phyloP scores from a whole-genome alignment of 2,888 invertebrate genomes.

The Conomelus anceps region DNA sequence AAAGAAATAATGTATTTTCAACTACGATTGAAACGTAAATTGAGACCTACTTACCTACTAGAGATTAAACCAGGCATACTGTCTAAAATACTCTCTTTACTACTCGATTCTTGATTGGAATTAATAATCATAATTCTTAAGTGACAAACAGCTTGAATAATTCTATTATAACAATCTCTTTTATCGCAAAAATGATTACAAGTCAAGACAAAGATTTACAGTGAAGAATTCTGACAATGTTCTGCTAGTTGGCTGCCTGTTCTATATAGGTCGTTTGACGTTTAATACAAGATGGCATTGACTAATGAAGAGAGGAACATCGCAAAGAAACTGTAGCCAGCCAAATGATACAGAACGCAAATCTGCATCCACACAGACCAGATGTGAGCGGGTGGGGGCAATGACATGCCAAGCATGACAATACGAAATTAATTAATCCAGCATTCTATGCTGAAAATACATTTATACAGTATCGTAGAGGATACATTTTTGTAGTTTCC shows the following conservation, averaged over 20 bases:
- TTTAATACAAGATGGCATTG: background rate
- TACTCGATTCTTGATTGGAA: conserved; percentile 16
- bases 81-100: conserved; percentile 18
- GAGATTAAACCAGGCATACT: conserved; percentile 20
- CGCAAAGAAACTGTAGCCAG: too few relatives aligned
- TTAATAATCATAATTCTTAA: conserved; percentile 18
- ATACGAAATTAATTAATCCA: too few relatives aligned
- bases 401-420: too few relatives aligned
- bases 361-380: background rate
- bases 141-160: conserved; percentile 9
- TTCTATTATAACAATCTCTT: background rate
- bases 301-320: background rate
- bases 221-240: background rate
- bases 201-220: background rate
- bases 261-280: background rate
- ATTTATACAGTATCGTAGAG: too few relatives aligned
- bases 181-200: background rate
- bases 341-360: background rate
- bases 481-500: background rate
- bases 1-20: too few relatives aligned
- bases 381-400: too few relatives aligned
- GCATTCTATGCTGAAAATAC: too few relatives aligned
- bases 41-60: conserved; percentile 13
- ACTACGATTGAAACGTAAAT: background rate
- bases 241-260: background rate